These are phyloP conservation scores for Pediacus dermestoides DNA, from an alignment of 2,888 invertebrate species.

Conservation along the genomic window DNA sequence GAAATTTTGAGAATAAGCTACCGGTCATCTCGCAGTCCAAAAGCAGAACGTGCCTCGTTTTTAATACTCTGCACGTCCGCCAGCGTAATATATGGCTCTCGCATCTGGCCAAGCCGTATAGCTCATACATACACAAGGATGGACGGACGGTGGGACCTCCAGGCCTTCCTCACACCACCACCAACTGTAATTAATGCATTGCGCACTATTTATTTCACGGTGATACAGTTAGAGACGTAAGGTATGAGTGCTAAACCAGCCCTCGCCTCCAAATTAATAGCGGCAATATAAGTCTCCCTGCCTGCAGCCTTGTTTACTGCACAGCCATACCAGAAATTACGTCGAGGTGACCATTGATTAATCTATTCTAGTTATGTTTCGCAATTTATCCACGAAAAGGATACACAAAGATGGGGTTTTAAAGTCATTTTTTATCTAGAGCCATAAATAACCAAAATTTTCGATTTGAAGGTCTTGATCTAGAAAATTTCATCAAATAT, in stretches of 20 bases:
- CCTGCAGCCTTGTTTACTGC: constrained; percentile 45
- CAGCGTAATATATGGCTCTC: constrained; percentile 36
- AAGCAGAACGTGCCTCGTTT: constrained; percentile 58
- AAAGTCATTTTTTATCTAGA: too few relatives aligned
- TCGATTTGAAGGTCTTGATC: too few relatives aligned
- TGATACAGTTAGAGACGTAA: constrained; percentile 43
- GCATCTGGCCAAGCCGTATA: constrained; percentile 28
- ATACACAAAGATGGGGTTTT: too few relatives aligned
- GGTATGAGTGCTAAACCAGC: constrained; percentile 39
- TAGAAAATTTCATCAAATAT: too few relatives aligned
- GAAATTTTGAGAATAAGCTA: too few relatives aligned
- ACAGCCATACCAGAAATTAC: constrained; percentile 41
- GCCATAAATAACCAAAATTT: too few relatives aligned
- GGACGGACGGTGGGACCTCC: constrained; percentile 28
- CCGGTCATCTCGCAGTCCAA: too few relatives aligned
- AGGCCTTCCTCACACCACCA: constrained; percentile 15
- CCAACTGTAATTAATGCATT: constrained; percentile 45
- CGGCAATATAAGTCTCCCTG: constrained; percentile 50
- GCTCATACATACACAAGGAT: constrained; percentile 40
- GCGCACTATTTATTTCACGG: constrained; percentile 46
- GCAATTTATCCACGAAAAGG: constrained; percentile 33
- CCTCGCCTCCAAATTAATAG: constrained; percentile 47
- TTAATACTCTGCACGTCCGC: constrained; percentile 45
- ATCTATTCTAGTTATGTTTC: constrained; percentile 41
- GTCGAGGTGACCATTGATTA: constrained; percentile 45